Percentiles rank a stretch among this genome's conserved stretches.
These are phyloP conservation scores for Hephaestus fuliginosus DNA, from an alignment of 2,797 vertebrate genomes.

Conservation along the genomic window DNA sequence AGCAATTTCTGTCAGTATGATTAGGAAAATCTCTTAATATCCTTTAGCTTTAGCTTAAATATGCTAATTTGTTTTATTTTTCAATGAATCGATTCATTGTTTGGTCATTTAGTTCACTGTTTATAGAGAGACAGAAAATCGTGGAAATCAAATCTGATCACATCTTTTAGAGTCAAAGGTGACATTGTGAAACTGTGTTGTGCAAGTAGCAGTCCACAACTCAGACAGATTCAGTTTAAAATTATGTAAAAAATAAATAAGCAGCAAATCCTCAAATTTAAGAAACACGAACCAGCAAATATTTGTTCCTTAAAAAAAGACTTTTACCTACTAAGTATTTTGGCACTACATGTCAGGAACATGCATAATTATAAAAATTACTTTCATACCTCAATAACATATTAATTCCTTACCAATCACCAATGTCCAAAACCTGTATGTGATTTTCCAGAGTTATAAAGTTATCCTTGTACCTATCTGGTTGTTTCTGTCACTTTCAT, in stretches of 20 bases:
- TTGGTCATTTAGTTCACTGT: background rate
- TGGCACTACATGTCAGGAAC: background rate
- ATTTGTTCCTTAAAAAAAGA: background rate
- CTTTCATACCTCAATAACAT: background rate
- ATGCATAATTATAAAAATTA: background rate
- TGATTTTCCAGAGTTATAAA: too few relatives aligned
- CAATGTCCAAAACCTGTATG: background rate
- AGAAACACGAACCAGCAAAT: background rate
- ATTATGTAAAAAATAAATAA: background rate
- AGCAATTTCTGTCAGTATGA: too few relatives aligned
- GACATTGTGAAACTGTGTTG: background rate
- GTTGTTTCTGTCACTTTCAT: slow-evolving; percentile 91
- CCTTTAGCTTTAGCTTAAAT: background rate
- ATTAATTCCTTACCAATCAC: background rate
- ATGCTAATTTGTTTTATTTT: background rate
- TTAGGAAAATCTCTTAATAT: too few relatives aligned
- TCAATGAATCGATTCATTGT: background rate
- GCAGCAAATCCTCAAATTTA: background rate
- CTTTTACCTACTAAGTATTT: background rate
- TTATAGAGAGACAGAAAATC: background rate
- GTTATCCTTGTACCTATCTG: slow-evolving; percentile 88
- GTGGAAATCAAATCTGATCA: background rate
- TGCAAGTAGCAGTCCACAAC: background rate
- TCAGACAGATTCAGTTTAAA: background rate
- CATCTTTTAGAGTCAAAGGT: background rate